Conservation (phyloP, 2,797 vertebrate species). For the Neopelma chrysocephalum region DNA sequence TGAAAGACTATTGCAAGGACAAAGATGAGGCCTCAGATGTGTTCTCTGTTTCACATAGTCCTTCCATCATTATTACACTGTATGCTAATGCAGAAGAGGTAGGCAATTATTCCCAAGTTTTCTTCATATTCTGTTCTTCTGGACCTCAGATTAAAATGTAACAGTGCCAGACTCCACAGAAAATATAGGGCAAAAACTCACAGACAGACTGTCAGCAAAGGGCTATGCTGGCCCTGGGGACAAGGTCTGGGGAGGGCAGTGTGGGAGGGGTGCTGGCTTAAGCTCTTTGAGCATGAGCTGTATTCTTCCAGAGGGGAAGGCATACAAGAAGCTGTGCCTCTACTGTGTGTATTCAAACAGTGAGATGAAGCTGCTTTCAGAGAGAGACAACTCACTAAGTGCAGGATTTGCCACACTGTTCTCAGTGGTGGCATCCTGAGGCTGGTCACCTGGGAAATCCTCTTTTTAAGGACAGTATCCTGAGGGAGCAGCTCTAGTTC, state of each 20-base stretch:
- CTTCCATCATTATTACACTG: neutral
- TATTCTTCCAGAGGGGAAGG: neutral
- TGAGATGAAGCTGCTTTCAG: neutral
- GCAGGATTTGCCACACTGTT: slow-evolving; percentile 4
- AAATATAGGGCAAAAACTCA: neutral
- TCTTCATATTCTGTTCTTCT: neutral
- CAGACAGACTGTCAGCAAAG: neutral
- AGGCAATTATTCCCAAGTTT: neutral
- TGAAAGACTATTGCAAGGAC: neutral
- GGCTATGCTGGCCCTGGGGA: neutral
- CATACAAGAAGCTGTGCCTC: neutral
- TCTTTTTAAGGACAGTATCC: slow-evolving; percentile 1
- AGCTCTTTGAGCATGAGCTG: neutral
- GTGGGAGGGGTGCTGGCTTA: neutral
- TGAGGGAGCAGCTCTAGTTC: slow-evolving; percentile 28
- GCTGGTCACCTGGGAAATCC: neutral
- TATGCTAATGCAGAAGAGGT: neutral
- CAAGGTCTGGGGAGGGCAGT: neutral
- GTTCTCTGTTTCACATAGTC: neutral
- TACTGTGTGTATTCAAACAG: neutral
- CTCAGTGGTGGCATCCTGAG: neutral
- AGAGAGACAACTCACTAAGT: neutral
- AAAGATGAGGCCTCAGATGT: neutral
- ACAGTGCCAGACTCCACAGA: neutral
- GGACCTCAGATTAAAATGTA: neutral